Percentiles rank a stretch among this genome's conserved stretches.
phyloP scores from a whole-genome alignment of 2,888 invertebrate species.

The Sphaerophoria taeniata region DNA sequence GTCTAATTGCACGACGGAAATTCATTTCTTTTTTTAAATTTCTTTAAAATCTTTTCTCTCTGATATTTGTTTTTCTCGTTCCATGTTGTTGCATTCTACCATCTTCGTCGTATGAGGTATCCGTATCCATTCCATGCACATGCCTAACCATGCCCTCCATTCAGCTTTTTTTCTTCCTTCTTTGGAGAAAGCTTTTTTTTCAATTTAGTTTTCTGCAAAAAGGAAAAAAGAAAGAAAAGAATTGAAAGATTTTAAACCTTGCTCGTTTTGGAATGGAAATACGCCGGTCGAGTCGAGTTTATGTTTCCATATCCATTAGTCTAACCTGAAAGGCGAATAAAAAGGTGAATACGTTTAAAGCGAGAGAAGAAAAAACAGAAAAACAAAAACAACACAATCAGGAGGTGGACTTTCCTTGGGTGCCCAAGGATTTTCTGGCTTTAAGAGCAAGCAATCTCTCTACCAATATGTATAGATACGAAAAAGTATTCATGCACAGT shows the following conservation, averaged over 20 bases:
- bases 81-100: conserved; percentile 32
- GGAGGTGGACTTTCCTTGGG: conserved; percentile 29
- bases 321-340: conserved; percentile 15
- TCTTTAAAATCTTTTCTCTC: conserved; percentile 37
- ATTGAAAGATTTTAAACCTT: conserved; percentile 26
- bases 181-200: conserved; percentile 17
- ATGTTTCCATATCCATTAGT: conserved; percentile 29
- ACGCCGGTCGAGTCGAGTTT: conserved; percentile 13
- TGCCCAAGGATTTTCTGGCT: conserved; percentile 25
- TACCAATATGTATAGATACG: background rate
- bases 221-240: conserved; percentile 5
- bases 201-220: background rate
- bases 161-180: conserved; percentile 24
- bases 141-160: background rate
- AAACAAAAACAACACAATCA: background rate
- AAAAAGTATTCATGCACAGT: background rate
- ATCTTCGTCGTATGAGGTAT: background rate
- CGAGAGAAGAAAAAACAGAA: background rate
- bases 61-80: background rate
- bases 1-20: conserved; percentile 41
- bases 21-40: conserved; percentile 41
- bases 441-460: conserved; percentile 9
- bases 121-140: too few relatives aligned
- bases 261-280: conserved; percentile 17
- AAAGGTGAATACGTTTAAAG: conserved; percentile 22